Percentiles rank a stretch among this genome's conserved stretches.
Conservation (phyloP, 2,797 vertebrate genomes). For the Siniperca obscura region DNA sequence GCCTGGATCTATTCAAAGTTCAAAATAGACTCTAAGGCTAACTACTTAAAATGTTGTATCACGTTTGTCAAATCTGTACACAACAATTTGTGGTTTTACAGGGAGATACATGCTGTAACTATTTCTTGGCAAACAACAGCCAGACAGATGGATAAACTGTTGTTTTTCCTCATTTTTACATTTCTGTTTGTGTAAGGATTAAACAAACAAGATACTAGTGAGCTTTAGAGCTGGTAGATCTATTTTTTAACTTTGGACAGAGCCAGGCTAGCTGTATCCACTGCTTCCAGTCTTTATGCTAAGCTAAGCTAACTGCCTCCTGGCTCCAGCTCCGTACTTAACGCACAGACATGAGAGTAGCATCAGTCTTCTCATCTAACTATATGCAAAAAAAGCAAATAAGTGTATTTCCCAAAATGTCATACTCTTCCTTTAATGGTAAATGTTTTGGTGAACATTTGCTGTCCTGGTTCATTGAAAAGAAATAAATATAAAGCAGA, state of each 20-base stretch:
- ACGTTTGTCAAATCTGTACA: background rate
- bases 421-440: background rate
- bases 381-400: background rate
- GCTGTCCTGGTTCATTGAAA: background rate
- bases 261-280: background rate
- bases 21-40: background rate
- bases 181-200: background rate
- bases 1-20: background rate
- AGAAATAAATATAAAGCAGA: too few species aligned
- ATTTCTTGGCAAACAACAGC: background rate
- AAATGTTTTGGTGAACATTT: background rate
- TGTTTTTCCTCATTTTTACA: too few species aligned
- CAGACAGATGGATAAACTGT: too few species aligned
- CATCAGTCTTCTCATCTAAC: background rate
- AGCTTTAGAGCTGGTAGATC: background rate
- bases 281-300: background rate
- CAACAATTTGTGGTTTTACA: background rate
- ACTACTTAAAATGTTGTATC: too few species aligned
- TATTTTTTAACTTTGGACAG: too few species aligned
- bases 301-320: background rate
- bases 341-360: background rate
- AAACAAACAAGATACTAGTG: background rate
- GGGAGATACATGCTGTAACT: background rate
- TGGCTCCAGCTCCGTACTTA: background rate
- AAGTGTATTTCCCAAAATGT: too few species aligned